Percentiles rank a stretch among this genome's conserved stretches.
phyloP scores from a whole-genome alignment of 92 coral and sea anemone species.

The Actinostola sp. region DNA sequence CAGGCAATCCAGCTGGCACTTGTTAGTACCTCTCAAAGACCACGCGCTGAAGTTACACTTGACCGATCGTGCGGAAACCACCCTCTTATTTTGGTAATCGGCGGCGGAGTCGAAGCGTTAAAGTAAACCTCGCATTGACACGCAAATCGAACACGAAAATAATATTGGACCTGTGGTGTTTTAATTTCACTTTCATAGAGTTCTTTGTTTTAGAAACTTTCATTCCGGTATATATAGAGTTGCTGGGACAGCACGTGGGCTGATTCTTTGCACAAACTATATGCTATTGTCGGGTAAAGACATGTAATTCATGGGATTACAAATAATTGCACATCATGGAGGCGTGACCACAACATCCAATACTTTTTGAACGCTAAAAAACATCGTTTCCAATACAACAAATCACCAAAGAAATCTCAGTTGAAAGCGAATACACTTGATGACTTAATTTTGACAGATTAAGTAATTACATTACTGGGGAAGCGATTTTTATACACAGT shows the following conservation, averaged over 20 bases:
- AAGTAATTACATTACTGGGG: no score
- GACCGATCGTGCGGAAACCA: slow-evolving; percentile 3
- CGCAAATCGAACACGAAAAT: no score
- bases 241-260: slow-evolving; percentile 21
- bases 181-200: no score
- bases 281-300: slow-evolving; percentile 7
- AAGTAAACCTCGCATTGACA: no score
- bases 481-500: background rate
- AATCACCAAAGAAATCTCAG: background rate
- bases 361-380: background rate
- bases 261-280: background rate
- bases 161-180: no score
- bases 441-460: no score
- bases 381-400: background rate
- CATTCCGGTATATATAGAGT: no score
- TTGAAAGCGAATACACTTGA: no score
- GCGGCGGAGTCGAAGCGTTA: no score
- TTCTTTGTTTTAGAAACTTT: no score
- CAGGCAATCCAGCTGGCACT: slow-evolving; percentile 27
- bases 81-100: slow-evolving; percentile 3
- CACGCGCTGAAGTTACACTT: slow-evolving; percentile 36
- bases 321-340: slow-evolving; percentile 16
- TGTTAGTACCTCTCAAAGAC: background rate
- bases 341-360: slow-evolving; percentile 35
- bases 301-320: slow-evolving; percentile 5